These are phyloP conservation scores for Perccottus glenii DNA, from an alignment of 2,113 vertebrate species.

Conservation along the genomic window DNA sequence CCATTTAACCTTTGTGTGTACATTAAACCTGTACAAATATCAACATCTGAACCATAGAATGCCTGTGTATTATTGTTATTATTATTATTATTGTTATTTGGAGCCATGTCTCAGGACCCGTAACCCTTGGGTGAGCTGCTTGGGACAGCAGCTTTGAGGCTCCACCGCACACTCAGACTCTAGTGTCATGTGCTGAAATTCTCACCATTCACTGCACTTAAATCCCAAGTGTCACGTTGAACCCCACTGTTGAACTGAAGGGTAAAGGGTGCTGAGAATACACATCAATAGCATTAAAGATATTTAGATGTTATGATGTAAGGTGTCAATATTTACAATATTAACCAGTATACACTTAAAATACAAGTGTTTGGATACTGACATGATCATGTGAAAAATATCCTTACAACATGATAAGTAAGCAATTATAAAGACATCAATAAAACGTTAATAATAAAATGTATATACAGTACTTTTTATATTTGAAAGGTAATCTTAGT, in stretches of 20 bases:
- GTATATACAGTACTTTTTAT: no score
- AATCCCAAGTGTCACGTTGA: not conserved
- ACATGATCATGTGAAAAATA: no score
- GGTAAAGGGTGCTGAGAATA: not conserved
- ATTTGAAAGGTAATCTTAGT: no score
- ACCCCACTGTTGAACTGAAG: not conserved
- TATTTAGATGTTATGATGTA: not conserved
- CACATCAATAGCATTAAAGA: not conserved
- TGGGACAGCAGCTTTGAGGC: no score
- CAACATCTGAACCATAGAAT: slow-evolving; percentile 15
- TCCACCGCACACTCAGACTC: not conserved
- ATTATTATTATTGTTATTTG: no score
- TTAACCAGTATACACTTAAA: no score
- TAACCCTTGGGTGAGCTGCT: slow-evolving; percentile 37
- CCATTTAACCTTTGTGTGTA: not conserved
- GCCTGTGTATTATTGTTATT: not conserved
- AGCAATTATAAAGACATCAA: no score
- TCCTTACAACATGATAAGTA: no score
- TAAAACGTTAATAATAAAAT: no score
- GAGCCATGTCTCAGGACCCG: not conserved
- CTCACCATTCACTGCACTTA: slow-evolving; percentile 8
- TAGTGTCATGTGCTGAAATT: slow-evolving; percentile 4
- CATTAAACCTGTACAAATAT: not conserved
- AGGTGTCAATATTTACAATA: not conserved
- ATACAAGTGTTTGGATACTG: no score